Conservation (phyloP, 2,888 invertebrate species). For the Leptinotarsa peninsularis region DNA sequence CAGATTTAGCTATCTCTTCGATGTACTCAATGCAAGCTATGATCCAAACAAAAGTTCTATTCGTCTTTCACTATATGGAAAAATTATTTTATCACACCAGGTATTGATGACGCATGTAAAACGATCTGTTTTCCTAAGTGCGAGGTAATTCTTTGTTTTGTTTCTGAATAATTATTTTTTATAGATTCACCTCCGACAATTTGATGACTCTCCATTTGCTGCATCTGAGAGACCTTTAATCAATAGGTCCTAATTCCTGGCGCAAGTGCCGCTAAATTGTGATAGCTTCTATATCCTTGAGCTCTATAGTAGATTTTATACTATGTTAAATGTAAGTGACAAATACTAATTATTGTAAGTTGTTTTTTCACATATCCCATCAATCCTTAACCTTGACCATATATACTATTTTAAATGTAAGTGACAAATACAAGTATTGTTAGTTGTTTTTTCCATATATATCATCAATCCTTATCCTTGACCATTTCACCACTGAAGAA, state of each 20-base stretch:
- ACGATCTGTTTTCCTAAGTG: too few relatives aligned
- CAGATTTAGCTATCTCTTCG: too few relatives aligned
- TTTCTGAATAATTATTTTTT: slow-evolving; percentile 51
- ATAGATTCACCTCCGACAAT: slow-evolving; percentile 80
- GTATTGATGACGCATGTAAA: too few relatives aligned
- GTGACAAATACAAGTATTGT: not conserved
- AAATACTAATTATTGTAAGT: not conserved
- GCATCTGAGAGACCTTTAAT: slow-evolving; percentile 70
- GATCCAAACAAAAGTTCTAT: too few relatives aligned
- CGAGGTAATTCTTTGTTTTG: slow-evolving; percentile 20
- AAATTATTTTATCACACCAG: too few relatives aligned
- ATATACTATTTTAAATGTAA: not conserved
- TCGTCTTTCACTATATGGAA: too few relatives aligned
- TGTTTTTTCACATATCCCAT: not conserved
- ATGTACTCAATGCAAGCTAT: too few relatives aligned
- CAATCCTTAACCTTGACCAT: too few relatives aligned
- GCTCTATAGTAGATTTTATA: slow-evolving; percentile 12
- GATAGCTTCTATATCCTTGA: not conserved
- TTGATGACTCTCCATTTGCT: slow-evolving; percentile 73
- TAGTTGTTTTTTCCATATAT: not conserved
- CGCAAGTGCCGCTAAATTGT: not conserved
- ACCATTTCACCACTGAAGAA: too few relatives aligned
- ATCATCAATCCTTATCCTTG: too few relatives aligned
- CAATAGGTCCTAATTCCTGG: slow-evolving; percentile 41
- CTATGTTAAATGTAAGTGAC: slow-evolving; percentile 1